These are phyloP conservation scores for Drepana arcuata DNA, from an alignment of 1,140 invertebrate species.

Conservation along the genomic window DNA sequence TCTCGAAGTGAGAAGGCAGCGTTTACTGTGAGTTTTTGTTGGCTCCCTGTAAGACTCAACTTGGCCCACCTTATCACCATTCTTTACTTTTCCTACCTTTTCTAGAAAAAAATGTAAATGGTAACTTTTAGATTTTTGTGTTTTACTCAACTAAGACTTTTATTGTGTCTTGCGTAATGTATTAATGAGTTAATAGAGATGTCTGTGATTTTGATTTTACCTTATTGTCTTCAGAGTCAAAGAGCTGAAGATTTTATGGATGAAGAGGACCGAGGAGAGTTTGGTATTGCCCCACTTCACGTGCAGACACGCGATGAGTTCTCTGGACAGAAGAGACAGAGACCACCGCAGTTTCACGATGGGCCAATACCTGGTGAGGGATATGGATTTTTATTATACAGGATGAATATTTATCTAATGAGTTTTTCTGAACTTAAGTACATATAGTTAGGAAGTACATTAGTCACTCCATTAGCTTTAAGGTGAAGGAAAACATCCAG, in stretches of 20 bases:
- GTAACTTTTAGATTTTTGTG: no score
- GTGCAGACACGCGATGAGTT: constrained; percentile 84
- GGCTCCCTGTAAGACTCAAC: no score
- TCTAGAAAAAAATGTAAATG: no score
- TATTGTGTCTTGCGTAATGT: no score
- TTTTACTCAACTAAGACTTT: no score
- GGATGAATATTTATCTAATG: no score
- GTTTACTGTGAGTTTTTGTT: constrained; percentile 31
- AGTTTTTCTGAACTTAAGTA: no score
- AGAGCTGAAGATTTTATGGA: constrained; percentile 98
- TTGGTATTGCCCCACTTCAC: constrained; percentile 94
- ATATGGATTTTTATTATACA: constrained; percentile 1
- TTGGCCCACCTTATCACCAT: no score
- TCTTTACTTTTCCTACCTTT: no score
- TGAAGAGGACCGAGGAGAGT: constrained; percentile 94
- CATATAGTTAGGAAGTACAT: no score
- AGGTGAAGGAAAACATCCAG: no score
- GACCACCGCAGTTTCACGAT: constrained; percentile 58
- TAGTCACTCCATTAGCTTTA: no score
- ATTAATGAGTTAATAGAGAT: background rate
- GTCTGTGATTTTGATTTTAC: background rate
- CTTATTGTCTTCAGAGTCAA: constrained; percentile 58
- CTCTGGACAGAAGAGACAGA: constrained; percentile 70
- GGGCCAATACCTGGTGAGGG: constrained; percentile 82
- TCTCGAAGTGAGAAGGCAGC: constrained; percentile 81